phyloP scores from a whole-genome alignment of 1,140 invertebrate genomes.

The Aphis gossypii region DNA sequence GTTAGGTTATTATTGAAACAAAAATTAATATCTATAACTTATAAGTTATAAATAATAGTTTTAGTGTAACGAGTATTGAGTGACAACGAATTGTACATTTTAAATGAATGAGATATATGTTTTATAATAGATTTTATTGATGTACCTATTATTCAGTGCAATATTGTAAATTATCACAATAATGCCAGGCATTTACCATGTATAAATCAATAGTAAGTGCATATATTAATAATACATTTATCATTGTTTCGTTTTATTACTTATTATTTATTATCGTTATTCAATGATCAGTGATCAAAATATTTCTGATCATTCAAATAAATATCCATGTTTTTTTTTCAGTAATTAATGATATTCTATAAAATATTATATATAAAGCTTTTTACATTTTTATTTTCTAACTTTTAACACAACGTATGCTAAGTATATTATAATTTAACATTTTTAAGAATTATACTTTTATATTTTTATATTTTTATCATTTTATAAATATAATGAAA shows the following conservation, averaged over 20 bases:
- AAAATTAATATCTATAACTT: too few species aligned
- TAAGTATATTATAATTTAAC: constrained; percentile 15
- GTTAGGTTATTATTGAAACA: too few species aligned
- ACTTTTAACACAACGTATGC: not conserved
- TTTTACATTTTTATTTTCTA: not conserved
- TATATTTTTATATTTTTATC: not conserved
- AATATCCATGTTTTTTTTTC: not conserved
- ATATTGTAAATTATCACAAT: too few species aligned
- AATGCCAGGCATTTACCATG: too few species aligned
- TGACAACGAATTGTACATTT: too few species aligned
- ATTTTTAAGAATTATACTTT: not conserved
- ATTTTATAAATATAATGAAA: not conserved
- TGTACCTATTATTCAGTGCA: too few species aligned
- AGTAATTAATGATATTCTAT: not conserved
- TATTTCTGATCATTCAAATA: not conserved
- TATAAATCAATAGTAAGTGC: too few species aligned
- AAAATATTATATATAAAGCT: not conserved
- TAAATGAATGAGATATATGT: too few species aligned
- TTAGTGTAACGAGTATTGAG: too few species aligned
- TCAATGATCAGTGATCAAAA: not conserved
- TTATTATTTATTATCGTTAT: not conserved
- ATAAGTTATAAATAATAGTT: too few species aligned
- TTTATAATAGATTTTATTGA: too few species aligned
- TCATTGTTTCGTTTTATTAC: not conserved
- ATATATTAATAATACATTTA: not conserved